Base-by-base conservation (phyloP, 2,888 invertebrate species). In the Melitaea athalia region DNA sequence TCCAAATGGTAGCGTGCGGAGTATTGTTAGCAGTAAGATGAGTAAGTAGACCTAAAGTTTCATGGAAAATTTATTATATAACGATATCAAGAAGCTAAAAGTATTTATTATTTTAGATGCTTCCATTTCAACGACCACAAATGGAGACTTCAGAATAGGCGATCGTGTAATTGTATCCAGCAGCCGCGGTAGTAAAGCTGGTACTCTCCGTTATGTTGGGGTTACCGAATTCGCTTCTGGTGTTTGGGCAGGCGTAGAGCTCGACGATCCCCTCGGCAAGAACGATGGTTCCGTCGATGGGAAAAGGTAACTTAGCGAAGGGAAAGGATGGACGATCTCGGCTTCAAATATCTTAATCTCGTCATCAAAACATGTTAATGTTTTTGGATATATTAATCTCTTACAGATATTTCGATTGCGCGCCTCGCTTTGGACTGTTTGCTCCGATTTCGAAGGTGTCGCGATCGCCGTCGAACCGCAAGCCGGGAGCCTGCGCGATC, bases 241-340 rank as follows among this genome's bases (percentile, higher is more conserved):
- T 47, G 95, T 98, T 77, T 99, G 99, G 99, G 98, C 97, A 72
- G 99, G 99, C 33, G 96, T 99, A 24, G 98, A 99, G 86, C 93
- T 99, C 76, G 98, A 99, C 84, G 98, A 98, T 75, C 96, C 98
- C 0, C 91, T 96, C 70, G 99, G 99, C 64, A 99, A 99, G 91
- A 99, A 99, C 87, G 98, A 99, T 83, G 99, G 99, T 68, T 95
- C 97, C 62, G 98, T 99, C 45, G 97, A 96, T 75, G 98, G 98
- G 66, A 96, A 96, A 88, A 96, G 98, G 98, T 99, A 76, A 70
- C 66, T 42, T 2, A 3, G 50, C 10, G 33, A 49, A 33, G 38
- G 31, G 12, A 45, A n/a, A 24, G 52, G 14, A 1, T 50, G 24
- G 8, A 43, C 43, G 6, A 17, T 15, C 11, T 31, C 55, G 2